Evolutionary conservation across 2,113 vertebrate species (phyloP).

Genomic region (Alligator sinensis): DNA sequence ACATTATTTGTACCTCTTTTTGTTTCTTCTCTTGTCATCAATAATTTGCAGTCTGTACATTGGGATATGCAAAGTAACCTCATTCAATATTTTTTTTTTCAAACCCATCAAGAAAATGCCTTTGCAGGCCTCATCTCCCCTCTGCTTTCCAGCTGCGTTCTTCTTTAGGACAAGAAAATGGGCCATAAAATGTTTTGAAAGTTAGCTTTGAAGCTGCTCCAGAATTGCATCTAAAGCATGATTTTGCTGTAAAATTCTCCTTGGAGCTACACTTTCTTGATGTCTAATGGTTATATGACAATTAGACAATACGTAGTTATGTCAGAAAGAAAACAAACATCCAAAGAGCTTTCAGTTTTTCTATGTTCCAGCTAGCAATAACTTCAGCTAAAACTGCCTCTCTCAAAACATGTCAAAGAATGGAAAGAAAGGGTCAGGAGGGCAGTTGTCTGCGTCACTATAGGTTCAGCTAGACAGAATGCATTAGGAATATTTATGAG

Average conservation of each 20-base stretch:
- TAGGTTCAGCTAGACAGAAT: constrained; percentile 77
- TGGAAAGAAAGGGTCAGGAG: constrained; percentile 70
- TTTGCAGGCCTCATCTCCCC: not conserved
- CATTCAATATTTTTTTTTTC: not conserved
- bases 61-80: not conserved
- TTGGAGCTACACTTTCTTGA: constrained; percentile 73
- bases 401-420: constrained; percentile 57
- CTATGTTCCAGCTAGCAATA: constrained; percentile 44
- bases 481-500: constrained; percentile 88
- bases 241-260: constrained; percentile 59
- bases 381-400: constrained; percentile 14
- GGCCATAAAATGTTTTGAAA: constrained; percentile 55
- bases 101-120: constrained; percentile 15
- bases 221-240: constrained; percentile 65
- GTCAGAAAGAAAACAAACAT: constrained; percentile 30
- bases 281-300: constrained; percentile 62
- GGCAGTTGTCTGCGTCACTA: constrained; percentile 72
- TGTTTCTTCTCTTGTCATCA: not conserved
- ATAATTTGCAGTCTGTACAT: not conserved
- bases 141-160: constrained; percentile 44
- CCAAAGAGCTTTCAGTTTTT: constrained; percentile 44
- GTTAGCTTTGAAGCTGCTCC: constrained; percentile 53
- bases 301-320: constrained; percentile 30
- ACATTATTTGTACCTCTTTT: not conserved
- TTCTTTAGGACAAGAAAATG: constrained; percentile 60